These are phyloP conservation scores for Eufriesea mexicana DNA, from an alignment of 1,140 invertebrate genomes.

Conservation along the genomic window DNA sequence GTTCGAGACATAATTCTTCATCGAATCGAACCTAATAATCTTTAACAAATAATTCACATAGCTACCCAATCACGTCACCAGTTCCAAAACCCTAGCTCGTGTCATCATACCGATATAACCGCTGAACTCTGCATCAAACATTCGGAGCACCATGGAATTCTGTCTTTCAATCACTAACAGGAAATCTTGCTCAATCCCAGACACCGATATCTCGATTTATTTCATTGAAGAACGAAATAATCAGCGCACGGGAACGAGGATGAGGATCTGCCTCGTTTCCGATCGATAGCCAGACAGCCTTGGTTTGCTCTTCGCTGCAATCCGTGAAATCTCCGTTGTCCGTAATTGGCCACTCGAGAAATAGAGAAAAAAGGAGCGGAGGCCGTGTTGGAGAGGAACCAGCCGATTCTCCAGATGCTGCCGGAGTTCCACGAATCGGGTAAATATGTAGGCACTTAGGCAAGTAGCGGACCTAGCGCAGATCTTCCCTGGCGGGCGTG, in stretches of 20 bases:
- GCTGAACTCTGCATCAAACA: no score
- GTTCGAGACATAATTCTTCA: no score
- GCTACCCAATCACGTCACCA: no score
- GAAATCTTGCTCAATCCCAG: not conserved
- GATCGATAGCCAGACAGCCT: not conserved
- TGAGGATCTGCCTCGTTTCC: not conserved
- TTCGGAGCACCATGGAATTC: no score
- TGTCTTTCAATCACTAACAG: not conserved
- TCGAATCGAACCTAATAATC: no score
- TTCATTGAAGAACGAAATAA: slow-evolving; percentile 8
- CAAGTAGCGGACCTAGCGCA: not conserved
- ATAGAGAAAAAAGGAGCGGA: not conserved
- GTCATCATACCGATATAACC: no score
- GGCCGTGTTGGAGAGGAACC: not conserved
- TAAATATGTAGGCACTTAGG: slow-evolving; percentile 37
- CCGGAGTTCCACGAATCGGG: not conserved
- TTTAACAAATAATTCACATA: no score
- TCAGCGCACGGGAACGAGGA: not conserved
- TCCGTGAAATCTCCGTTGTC: slow-evolving; percentile 29
- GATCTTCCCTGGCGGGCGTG: not conserved
- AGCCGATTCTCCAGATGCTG: slow-evolving; percentile 19
- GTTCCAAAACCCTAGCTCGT: no score
- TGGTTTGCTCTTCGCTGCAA: not conserved
- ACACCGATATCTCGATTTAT: not conserved
- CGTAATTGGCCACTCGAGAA: slow-evolving; percentile 59